Percentiles rank a stretch among this genome's conserved stretches.
These are phyloP conservation scores for Phymanthus crucifer DNA, from an alignment of 92 coral and sea anemone genomes.

Conservation along the genomic window DNA sequence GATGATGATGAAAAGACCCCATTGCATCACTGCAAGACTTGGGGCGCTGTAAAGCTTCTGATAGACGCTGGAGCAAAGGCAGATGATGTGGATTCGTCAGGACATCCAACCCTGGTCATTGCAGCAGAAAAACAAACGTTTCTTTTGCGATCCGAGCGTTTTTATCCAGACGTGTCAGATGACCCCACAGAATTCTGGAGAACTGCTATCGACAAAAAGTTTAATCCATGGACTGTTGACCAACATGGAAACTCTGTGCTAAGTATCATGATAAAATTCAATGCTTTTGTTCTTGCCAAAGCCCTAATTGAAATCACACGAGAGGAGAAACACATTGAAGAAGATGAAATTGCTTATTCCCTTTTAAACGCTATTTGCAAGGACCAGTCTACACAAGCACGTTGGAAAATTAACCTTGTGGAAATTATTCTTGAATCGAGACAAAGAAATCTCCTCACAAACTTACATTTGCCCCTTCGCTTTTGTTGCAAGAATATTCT, in stretches of 20 bases:
- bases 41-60: slow-evolving; percentile 37
- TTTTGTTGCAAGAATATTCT: slow-evolving; percentile 15
- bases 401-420: slow-evolving; percentile 18
- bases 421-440: slow-evolving; percentile 10
- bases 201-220: neutral
- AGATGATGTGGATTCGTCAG: neutral
- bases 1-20: slow-evolving; percentile 19
- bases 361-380: slow-evolving; percentile 1
- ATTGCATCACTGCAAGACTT: slow-evolving; percentile 27
- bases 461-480: slow-evolving; percentile 31
- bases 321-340: neutral
- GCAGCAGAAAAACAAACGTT: neutral
- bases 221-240: slow-evolving; percentile 10
- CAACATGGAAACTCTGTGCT: neutral
- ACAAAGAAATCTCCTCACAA: neutral
- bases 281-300: slow-evolving; percentile 24
- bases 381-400: neutral
- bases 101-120: neutral
- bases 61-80: slow-evolving; percentile 41
- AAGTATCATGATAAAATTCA: neutral
- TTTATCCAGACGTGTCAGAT: slow-evolving; percentile 3
- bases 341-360: neutral
- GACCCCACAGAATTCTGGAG: neutral
- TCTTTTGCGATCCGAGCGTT: neutral
- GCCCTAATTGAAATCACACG: slow-evolving; percentile 7